Percentiles rank a stretch among this genome's conserved stretches.
Evolutionary conservation across 2,888 invertebrate species (phyloP).

Genomic region (Temnothorax unifasciatus): DNA sequence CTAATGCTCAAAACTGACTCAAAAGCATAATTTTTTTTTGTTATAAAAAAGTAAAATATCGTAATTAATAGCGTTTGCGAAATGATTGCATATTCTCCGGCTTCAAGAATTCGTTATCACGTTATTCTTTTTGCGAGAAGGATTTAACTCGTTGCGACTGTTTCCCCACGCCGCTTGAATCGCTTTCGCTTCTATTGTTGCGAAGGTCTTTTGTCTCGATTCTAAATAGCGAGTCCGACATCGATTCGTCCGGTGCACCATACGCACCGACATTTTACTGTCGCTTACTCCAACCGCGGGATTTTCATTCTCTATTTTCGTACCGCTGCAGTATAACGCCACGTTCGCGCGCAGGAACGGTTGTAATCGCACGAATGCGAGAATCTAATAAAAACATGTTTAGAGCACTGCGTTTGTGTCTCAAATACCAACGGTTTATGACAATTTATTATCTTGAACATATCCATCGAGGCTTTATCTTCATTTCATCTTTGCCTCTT

Average conservation of each 20-base stretch:
- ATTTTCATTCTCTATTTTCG: constrained; percentile 81
- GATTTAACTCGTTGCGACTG: neutral
- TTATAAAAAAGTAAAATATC: too few species aligned
- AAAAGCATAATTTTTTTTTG: neutral
- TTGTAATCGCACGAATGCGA: constrained; percentile 50
- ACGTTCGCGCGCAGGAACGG: constrained; percentile 49
- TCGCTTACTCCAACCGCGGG: constrained; percentile 75
- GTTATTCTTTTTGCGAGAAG: neutral
- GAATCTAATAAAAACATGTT: constrained; percentile 48
- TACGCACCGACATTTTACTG: constrained; percentile 74
- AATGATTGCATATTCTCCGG: too few species aligned
- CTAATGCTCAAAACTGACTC: neutral
- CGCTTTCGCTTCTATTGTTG: constrained; percentile 38
- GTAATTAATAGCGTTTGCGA: neutral
- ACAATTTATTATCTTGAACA: neutral
- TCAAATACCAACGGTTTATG: neutral
- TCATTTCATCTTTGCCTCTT: neutral
- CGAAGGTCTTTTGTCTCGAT: constrained; percentile 51
- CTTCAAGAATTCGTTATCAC: too few species aligned
- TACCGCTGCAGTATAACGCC: constrained; percentile 65
- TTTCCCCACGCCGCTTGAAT: neutral
- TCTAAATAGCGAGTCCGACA: constrained; percentile 57
- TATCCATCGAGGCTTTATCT: neutral
- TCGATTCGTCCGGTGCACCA: constrained; percentile 62
- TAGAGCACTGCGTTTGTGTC: neutral